Percentiles rank a stretch among this genome's conserved stretches.
These are phyloP conservation scores for Urocitellus parryii DNA, from an alignment of 2,113 vertebrate species.

Conservation along the genomic window DNA sequence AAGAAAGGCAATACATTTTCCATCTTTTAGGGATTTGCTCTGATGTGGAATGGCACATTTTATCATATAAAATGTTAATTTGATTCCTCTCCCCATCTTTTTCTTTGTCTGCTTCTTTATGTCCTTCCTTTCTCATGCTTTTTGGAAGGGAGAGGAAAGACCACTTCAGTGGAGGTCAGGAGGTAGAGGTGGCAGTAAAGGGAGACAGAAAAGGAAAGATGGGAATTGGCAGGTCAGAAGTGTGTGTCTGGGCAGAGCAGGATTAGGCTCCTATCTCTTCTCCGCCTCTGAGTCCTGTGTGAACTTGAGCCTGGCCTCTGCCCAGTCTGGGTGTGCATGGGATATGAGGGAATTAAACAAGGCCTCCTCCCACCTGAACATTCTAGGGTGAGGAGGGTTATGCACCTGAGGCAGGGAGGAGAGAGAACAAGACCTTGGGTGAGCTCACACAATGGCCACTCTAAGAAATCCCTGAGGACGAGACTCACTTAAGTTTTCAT, in stretches of 20 bases:
- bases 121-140: background rate
- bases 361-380: background rate
- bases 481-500: background rate
- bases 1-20: accelerated
- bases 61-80: background rate
- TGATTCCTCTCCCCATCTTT: background rate
- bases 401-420: background rate
- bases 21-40: background rate
- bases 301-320: accelerated
- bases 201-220: background rate
- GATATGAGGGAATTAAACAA: background rate
- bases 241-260: background rate
- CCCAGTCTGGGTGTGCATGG: accelerated
- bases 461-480: background rate
- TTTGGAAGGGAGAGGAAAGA: background rate
- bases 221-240: too few relatives aligned
- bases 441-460: background rate
- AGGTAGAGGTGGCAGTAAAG: background rate
- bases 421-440: background rate
- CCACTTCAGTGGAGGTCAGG: background rate
- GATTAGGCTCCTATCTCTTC: background rate
- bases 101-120: background rate
- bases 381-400: background rate
- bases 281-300: background rate
- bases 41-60: background rate